Base-by-base conservation (phyloP, 2,113 vertebrate genomes). In the Mellivora capensis region DNA sequence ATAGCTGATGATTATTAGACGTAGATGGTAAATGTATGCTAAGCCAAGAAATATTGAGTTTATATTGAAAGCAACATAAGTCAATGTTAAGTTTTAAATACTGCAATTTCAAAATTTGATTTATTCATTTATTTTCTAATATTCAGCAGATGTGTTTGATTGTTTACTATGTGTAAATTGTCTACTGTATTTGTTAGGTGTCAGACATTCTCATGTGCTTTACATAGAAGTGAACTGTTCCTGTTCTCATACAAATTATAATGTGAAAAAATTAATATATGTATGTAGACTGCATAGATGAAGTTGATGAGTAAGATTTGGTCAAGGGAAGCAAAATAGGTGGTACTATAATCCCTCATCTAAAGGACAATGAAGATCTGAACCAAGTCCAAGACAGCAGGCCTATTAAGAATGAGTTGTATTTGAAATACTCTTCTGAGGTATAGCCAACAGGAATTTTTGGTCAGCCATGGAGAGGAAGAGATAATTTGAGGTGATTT, bases 401-500 rank as follows among this genome's bases (percentile, higher is more conserved):
- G 3, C 27, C 47, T 11, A 10, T 27, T 4, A n/a, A 77, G 8
- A 6, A 25, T 11, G 39, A 67, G 3, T 4, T 39, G 0, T 27
- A 59, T 83, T 57, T 87, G 67, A 77, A 77, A 83, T 44, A 47
- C 0, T 49, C 2, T 81, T 29, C 25, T 54, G 27, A 67, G n/a
- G 1, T 39, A 67, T 39, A 86, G 39, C 69, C 42, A 86, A 54
- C 1, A 15, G 4, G 9, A 72, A 5, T 52, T 91, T 57, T 81
- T 57, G 9, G 18, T 79, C 11, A 29, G 52, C 23, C 18, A 77
- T 18, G 2, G 31, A 44, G 15, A 61, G 3, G 6, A 18, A 31
- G 37, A 18, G 4, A 34, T 31, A 64, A 57, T 49, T 29, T 80
- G 17, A 72, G 6, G 2, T 59, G 87, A 87, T 72, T 87, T 49